phyloP scores from a whole-genome alignment of 2,888 invertebrate species.

The Glaucopsyche alexis region DNA sequence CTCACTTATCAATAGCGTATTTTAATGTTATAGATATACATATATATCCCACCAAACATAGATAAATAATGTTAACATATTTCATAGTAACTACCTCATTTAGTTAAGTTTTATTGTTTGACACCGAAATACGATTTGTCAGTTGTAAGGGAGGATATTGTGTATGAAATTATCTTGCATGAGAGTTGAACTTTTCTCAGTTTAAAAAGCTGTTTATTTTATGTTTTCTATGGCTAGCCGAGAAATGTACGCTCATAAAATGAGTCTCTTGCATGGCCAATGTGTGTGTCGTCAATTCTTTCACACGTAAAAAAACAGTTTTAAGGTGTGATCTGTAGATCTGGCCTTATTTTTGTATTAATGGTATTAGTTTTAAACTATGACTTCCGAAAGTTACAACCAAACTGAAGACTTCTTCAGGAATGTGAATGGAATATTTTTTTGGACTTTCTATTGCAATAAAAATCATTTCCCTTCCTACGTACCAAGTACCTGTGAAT shows the following conservation, averaged over 20 bases:
- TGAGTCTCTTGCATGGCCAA: background rate
- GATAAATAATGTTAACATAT: slow-evolving; percentile 65
- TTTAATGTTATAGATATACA: slow-evolving; percentile 66
- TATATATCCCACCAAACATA: slow-evolving; percentile 76
- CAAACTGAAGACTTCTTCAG: background rate
- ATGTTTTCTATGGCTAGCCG: slow-evolving; percentile 14
- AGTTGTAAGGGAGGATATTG: slow-evolving; percentile 32
- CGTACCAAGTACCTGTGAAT: background rate
- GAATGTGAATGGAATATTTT: background rate
- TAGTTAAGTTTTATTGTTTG: slow-evolving; percentile 54
- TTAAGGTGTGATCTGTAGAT: background rate
- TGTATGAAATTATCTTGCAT: slow-evolving; percentile 39
- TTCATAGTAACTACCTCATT: slow-evolving; percentile 75
- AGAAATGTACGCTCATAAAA: background rate
- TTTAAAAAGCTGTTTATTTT: slow-evolving; percentile 30
- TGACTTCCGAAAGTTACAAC: background rate
- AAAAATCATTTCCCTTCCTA: background rate
- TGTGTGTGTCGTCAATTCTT: slow-evolving; percentile 17
- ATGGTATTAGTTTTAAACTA: background rate
- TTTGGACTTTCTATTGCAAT: background rate
- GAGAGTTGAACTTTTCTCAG: slow-evolving; percentile 36
- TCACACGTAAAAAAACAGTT: background rate
- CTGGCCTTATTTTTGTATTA: background rate
- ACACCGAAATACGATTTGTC: slow-evolving; percentile 34
- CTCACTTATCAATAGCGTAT: slow-evolving; percentile 73